phyloP scores from a whole-genome alignment of 2,888 invertebrate species.

The Rotaria macrura region DNA sequence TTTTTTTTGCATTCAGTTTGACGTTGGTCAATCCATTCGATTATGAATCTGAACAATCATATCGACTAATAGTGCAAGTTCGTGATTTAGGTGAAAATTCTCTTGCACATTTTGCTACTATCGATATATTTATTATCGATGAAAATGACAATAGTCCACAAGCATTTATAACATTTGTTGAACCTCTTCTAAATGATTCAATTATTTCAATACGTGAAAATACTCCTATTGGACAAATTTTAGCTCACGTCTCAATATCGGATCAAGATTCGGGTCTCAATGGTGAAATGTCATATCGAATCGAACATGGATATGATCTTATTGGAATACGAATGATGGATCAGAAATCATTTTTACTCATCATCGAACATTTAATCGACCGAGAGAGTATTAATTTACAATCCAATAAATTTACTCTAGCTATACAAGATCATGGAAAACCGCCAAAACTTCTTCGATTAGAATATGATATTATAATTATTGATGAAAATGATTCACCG shows the following conservation, averaged over 20 bases:
- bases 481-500: slow-evolving; percentile 6
- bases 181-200: neutral
- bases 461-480: neutral
- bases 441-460: neutral
- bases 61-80: slow-evolving; percentile 23
- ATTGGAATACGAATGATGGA: neutral
- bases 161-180: slow-evolving; percentile 26
- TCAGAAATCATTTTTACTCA: slow-evolving; percentile 19
- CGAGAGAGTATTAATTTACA: neutral
- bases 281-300: neutral
- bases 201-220: slow-evolving; percentile 22
- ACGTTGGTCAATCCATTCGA: slow-evolving; percentile 12
- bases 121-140: slow-evolving; percentile 22
- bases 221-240: slow-evolving; percentile 18
- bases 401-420: neutral
- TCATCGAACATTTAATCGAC: neutral
- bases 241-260: slow-evolving; percentile 29
- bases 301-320: neutral
- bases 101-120: slow-evolving; percentile 16
- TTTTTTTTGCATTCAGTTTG: neutral
- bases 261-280: slow-evolving; percentile 25
- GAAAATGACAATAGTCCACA: slow-evolving; percentile 30
- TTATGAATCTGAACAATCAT: slow-evolving; percentile 30
- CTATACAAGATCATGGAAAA: neutral
- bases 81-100: slow-evolving; percentile 16